Percentiles rank a stretch among this genome's conserved stretches.
These are phyloP conservation scores for Verasper variegatus DNA, from an alignment of 2,113 vertebrate species.

Conservation along the genomic window DNA sequence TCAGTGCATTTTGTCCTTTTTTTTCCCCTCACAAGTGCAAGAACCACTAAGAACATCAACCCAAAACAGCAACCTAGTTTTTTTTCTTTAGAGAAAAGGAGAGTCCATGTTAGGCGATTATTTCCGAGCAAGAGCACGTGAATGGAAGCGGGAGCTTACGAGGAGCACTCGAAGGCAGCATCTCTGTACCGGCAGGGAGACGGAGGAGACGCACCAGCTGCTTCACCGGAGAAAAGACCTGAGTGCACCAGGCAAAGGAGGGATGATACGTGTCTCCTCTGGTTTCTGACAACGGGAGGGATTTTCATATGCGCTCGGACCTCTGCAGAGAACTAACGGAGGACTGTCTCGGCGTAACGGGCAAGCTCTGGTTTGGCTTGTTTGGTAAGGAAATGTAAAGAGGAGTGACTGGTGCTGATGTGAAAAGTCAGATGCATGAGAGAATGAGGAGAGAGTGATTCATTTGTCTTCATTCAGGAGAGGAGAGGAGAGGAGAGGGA, in stretches of 20 bases:
- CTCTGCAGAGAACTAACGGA: conserved; percentile 1
- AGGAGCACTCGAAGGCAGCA: conserved; percentile 73
- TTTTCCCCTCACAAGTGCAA: background rate
- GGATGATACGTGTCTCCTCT: conserved; percentile 44
- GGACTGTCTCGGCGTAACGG: conserved; percentile 21
- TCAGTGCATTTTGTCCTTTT: background rate
- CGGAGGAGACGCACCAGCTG: conserved; percentile 59
- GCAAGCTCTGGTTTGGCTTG: conserved; percentile 21
- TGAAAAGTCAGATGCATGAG: conserved; percentile 40
- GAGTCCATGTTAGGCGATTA: conserved; percentile 15
- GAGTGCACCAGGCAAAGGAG: conserved; percentile 29
- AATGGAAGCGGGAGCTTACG: conserved; percentile 56
- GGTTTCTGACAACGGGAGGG: conserved; percentile 51
- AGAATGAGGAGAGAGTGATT: conserved; percentile 34
- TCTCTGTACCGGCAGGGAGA: conserved; percentile 57
- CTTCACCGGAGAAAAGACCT: conserved; percentile 40
- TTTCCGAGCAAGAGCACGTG: conserved; percentile 51
- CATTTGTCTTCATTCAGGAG: conserved; percentile 44
- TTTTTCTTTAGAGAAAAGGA: background rate
- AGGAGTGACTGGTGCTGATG: conserved; percentile 39
- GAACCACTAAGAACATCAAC: background rate
- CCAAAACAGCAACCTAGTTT: background rate
- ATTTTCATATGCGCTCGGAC: conserved; percentile 29
- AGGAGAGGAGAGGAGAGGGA: conserved; percentile 12
- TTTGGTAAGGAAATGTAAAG: conserved; percentile 34